These are phyloP conservation scores for Xestia ashworthii DNA, from an alignment of 2,888 invertebrate genomes.

Conservation along the genomic window DNA sequence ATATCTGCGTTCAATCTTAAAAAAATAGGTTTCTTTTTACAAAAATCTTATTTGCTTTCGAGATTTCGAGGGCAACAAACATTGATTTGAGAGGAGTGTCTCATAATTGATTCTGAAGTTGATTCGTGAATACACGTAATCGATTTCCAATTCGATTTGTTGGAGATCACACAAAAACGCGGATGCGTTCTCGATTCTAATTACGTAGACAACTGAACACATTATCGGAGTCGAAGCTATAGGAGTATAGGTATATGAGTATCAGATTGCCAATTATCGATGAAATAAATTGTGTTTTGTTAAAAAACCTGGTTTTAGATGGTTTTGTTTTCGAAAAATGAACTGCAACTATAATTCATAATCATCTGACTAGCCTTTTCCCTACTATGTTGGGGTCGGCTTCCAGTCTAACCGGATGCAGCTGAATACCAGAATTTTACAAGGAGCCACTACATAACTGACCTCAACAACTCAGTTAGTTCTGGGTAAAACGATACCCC, in stretches of 20 bases:
- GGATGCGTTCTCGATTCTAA: conserved; percentile 45
- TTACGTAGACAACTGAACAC: conserved; percentile 39
- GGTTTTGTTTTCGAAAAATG: conserved; percentile 33
- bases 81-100: conserved; percentile 34
- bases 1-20: conserved; percentile 10
- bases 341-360: conserved; percentile 25
- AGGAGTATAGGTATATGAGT: background rate
- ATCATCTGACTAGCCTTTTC: no score
- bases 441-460: no score
- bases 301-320: background rate
- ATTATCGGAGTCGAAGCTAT: conserved; percentile 29
- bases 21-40: conserved; percentile 31
- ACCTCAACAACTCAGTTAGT: no score
- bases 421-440: no score
- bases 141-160: conserved; percentile 48
- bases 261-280: conserved; percentile 23
- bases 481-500: no score
- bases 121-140: conserved; percentile 39
- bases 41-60: conserved; percentile 40
- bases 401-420: no score
- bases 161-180: conserved; percentile 33
- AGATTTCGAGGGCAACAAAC: conserved; percentile 42
- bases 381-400: no score
- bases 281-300: background rate
- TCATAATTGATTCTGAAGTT: conserved; percentile 46